Base-by-base conservation (phyloP, 2,113 vertebrate species). In the Axis porcinus region DNA sequence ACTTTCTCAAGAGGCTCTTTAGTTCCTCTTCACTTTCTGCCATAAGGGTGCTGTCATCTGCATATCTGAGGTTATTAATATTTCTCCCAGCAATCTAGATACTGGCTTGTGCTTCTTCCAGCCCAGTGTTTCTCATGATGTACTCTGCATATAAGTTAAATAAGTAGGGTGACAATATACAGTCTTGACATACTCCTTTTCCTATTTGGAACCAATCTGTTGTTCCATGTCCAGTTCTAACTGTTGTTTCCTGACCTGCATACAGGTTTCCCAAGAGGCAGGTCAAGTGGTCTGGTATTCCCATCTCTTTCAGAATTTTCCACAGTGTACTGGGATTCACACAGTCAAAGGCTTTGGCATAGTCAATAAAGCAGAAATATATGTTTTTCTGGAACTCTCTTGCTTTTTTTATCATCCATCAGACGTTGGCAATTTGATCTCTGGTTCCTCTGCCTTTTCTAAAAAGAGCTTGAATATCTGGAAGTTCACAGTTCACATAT, bases 401-500 rank as follows among this genome's bases (percentile, higher is more conserved):
- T 67, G 64, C 16, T 36, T 21, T 36, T 67, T 67, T 9, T 0
- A 67, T 21, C 33, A 36, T 67, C 17, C 64, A 36, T 2, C 0
- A 0, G 16, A 36, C 10, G 33, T 67, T 67, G 33, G 16, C 16
- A 67, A 36, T 36, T 67, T 19, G 16, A 36, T 36, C 17, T 67
- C 33, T 19, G 4, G 2, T 67, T 67, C 64, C 33, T 36, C 16
- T 67, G 64, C 17, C 4, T 67, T 67, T 67, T 36, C 16, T 10
- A 67, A 67, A 36, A 19, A 8, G 16, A 67, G 2, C 64, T 67
- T 67, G 64, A 19, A 67, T 17, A 67, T n/a, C 64, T 67, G 33
- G 64, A 19, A 67, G 16, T 67, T 67, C 64, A n/a, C 0, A 0
- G 64, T 67, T 67, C 16, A 4, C 17, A 1, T 67, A 19, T n/a